Conservation (phyloP, 2,888 invertebrate genomes). For the Amphiduros pacificus region DNA sequence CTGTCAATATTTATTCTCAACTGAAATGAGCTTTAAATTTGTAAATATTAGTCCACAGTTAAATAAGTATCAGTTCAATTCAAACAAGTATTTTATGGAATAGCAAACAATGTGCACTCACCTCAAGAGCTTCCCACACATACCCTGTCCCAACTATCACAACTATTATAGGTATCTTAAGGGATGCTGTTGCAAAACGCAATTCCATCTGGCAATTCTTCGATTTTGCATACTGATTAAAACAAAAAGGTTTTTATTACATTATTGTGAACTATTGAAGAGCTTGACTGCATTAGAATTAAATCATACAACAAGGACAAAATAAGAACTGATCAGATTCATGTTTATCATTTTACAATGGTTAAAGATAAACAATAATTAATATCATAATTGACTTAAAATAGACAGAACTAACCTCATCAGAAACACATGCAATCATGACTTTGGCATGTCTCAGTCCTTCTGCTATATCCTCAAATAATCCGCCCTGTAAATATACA, state of each 20-base stretch:
- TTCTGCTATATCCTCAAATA: conserved; percentile 54
- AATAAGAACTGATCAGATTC: too few relatives aligned
- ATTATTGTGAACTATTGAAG: too few relatives aligned
- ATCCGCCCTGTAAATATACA: conserved; percentile 37
- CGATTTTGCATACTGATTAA: conserved; percentile 44
- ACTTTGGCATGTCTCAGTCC: conserved; percentile 49
- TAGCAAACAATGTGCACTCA: too few relatives aligned
- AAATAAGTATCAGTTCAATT: too few relatives aligned
- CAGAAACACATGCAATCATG: conserved; percentile 53
- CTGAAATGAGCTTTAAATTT: too few relatives aligned
- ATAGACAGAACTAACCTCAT: conserved; percentile 32
- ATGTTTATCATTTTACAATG: too few relatives aligned
- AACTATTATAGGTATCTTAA: conserved; percentile 27
- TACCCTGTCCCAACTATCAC: conserved; percentile 26
- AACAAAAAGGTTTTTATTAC: not conserved
- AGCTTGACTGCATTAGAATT: too few relatives aligned
- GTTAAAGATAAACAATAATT: not conserved
- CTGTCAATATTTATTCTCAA: too few relatives aligned
- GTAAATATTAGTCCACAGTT: too few relatives aligned
- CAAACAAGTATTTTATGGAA: too few relatives aligned
- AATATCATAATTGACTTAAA: not conserved
- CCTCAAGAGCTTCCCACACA: conserved; percentile 19
- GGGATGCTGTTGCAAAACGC: conserved; percentile 22
- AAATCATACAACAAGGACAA: too few relatives aligned
- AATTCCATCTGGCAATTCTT: conserved; percentile 50